phyloP scores from a whole-genome alignment of 2,113 vertebrate species.

The Psephotus haematonotus region DNA sequence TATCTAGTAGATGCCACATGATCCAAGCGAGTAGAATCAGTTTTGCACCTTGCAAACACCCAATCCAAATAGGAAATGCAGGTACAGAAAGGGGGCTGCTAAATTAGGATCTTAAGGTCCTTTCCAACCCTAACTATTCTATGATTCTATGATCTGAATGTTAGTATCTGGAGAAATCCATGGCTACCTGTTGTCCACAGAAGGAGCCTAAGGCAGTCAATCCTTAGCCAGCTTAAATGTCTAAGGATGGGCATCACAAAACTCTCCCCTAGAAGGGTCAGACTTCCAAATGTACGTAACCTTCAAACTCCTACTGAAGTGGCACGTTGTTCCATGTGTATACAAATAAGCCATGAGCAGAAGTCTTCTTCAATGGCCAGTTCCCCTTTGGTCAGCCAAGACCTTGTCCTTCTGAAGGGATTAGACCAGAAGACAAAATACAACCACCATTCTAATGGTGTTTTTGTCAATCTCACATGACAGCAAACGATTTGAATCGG shows the following conservation, averaged over 20 bases:
- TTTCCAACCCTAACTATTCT: neutral
- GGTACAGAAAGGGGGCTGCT: neutral
- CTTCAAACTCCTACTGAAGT: neutral
- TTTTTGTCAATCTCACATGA: neutral
- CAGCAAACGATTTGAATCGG: neutral
- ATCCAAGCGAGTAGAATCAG: neutral
- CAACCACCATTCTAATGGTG: neutral
- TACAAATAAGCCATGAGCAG: neutral
- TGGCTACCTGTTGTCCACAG: neutral
- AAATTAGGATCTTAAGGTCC: neutral
- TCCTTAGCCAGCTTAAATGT: neutral
- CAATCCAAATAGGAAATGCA: neutral
- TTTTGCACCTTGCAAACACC: neutral
- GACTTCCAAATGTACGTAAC: neutral
- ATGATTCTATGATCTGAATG: neutral
- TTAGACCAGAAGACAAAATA: neutral
- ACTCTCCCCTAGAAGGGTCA: neutral
- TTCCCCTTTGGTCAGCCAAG: neutral
- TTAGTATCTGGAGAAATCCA: neutral
- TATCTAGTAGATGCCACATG: neutral
- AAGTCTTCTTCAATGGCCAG: neutral
- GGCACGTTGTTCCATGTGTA: neutral
- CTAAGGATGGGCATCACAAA: neutral
- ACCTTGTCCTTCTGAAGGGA: neutral
- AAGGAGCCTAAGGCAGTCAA: neutral